Conservation (phyloP, 2,113 vertebrate species). For the Neopipo cinnamomea region DNA sequence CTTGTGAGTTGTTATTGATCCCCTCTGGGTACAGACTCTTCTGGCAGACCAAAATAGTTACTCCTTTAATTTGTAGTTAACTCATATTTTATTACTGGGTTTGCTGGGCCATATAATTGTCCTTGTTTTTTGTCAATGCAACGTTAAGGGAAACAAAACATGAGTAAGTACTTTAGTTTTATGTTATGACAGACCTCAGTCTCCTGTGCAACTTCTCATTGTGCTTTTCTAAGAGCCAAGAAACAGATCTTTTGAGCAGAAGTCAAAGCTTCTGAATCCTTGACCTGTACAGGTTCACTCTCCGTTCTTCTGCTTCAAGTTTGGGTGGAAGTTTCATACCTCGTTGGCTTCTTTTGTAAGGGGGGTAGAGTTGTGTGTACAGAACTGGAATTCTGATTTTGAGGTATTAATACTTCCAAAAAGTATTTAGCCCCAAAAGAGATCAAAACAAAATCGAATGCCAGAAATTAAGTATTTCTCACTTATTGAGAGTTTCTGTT, state of each 20-base stretch:
- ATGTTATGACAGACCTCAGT: not conserved
- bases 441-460: not conserved
- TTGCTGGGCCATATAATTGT: not conserved
- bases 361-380: not conserved
- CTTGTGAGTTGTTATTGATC: conserved; percentile 31
- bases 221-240: not conserved
- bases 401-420: not conserved
- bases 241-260: not conserved
- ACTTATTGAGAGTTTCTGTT: not conserved
- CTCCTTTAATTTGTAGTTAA: conserved; percentile 45
- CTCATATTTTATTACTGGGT: conserved; percentile 23
- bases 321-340: not conserved
- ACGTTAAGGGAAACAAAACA: not conserved
- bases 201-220: not conserved
- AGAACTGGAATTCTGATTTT: not conserved
- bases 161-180: not conserved
- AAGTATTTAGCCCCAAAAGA: not conserved
- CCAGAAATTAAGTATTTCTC: not conserved
- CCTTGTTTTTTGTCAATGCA: not conserved
- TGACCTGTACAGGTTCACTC: not conserved
- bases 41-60: not conserved
- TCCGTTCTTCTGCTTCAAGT: not conserved
- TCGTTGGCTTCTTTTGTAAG: not conserved
- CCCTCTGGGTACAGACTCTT: conserved; percentile 48
- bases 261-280: not conserved